A percentile compares a stretch with the other conserved stretches of the same genome.
phyloP scores from a whole-genome alignment of 2,797 vertebrate genomes.

The Centroberyx gerrardi region DNA sequence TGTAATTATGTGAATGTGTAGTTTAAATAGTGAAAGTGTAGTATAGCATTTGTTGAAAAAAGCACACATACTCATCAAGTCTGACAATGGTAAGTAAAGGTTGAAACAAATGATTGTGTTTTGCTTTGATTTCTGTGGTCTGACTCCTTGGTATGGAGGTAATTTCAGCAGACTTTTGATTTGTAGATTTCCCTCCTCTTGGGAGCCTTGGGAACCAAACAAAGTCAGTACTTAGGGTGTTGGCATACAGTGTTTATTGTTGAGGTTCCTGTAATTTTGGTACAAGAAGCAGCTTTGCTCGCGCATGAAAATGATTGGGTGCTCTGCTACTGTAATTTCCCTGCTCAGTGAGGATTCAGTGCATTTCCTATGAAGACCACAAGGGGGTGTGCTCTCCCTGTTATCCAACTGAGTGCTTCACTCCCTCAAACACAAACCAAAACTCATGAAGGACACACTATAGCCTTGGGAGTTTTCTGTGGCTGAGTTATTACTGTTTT shows the following conservation, averaged over 20 bases:
- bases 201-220: neutral
- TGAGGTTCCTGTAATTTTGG: constrained; percentile 1
- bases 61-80: neutral
- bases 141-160: neutral
- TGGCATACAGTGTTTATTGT: neutral
- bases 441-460: neutral
- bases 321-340: neutral
- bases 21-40: neutral
- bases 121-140: neutral
- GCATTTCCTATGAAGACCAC: constrained; percentile 14
- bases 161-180: neutral
- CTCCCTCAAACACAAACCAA: neutral
- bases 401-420: neutral
- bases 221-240: constrained; percentile 1
- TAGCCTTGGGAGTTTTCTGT: neutral
- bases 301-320: neutral
- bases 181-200: neutral
- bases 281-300: neutral
- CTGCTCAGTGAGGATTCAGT: neutral
- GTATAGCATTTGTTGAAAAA: neutral
- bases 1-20: neutral
- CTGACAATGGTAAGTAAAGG: neutral
- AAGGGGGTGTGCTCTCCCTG: constrained; percentile 15
- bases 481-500: neutral
- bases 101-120: too few relatives aligned